These are phyloP conservation scores for Acanthochromis polyacanthus DNA, from an alignment of 2,113 vertebrate species.

Conservation along the genomic window DNA sequence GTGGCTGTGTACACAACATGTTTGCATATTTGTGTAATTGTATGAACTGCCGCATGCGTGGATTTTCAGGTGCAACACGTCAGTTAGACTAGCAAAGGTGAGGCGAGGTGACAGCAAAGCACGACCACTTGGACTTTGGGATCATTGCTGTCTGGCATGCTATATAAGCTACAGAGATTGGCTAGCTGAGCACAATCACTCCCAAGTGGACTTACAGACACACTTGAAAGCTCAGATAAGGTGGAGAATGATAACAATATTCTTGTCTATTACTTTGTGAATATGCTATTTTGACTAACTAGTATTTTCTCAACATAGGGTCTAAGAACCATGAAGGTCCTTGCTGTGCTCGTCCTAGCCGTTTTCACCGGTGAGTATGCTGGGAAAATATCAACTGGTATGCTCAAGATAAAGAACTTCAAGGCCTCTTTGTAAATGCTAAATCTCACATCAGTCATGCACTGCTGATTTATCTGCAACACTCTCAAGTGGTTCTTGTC, in stretches of 20 bases:
- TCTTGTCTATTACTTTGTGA: neutral
- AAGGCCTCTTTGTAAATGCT: rapidly evolving
- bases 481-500: constrained; percentile 1
- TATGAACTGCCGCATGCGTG: neutral
- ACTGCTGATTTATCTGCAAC: neutral
- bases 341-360: constrained; percentile 70
- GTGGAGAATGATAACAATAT: neutral
- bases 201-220: constrained; percentile 55
- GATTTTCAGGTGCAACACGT: constrained; percentile 42
- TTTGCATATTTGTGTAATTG: neutral
- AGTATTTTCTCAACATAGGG: constrained; percentile 19
- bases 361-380: constrained; percentile 74
- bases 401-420: neutral
- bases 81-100: constrained; percentile 46
- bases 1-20: neutral
- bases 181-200: constrained; percentile 45
- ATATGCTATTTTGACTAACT: constrained; percentile 19
- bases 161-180: constrained; percentile 73
- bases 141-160: constrained; percentile 51
- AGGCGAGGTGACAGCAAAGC: constrained; percentile 71
- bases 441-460: neutral
- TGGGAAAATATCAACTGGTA: neutral
- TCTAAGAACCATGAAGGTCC: constrained; percentile 77
- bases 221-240: constrained; percentile 63
- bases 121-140: constrained; percentile 78